phyloP scores from a whole-genome alignment of 2,113 vertebrate species.

The Leuciscus idus region DNA sequence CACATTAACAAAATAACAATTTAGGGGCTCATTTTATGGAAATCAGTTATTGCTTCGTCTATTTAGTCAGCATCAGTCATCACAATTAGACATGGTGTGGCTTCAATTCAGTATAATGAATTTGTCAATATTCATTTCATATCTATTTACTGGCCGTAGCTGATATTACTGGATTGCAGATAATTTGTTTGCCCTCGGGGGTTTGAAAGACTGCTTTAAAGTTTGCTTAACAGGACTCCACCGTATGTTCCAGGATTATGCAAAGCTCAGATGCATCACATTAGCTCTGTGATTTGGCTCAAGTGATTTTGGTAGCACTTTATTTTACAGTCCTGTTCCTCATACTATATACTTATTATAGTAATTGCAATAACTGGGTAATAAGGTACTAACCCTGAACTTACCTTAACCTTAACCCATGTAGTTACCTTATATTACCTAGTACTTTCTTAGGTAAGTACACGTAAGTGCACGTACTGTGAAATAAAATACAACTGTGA shows the following conservation, averaged over 20 bases:
- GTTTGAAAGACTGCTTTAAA: conserved; percentile 21
- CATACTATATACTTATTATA: no score
- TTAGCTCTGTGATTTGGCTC: conserved; percentile 54
- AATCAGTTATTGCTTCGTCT: conserved; percentile 52
- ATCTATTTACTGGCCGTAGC: background rate
- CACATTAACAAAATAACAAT: conserved; percentile 59
- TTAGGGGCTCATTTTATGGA: conserved; percentile 37
- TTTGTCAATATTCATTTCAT: conserved; percentile 48
- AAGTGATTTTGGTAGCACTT: conserved; percentile 57
- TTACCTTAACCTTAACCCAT: no score
- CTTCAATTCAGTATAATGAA: conserved; percentile 18
- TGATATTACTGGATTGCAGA: conserved; percentile 15
- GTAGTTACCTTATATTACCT: no score
- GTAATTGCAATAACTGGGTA: no score
- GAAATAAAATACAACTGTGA: conserved; percentile 39
- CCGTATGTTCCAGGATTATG: conserved; percentile 46
- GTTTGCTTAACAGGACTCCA: conserved; percentile 25
- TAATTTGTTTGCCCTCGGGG: conserved; percentile 40
- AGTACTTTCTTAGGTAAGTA: no score
- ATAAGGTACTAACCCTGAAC: no score
- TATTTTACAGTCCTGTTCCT: no score
- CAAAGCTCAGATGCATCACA: conserved; percentile 55
- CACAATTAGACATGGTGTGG: conserved; percentile 48
- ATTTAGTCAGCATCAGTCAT: conserved; percentile 60
- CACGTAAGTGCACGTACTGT: no score